Base-by-base conservation (phyloP, 2,888 invertebrate genomes). In the Ophion slaviceki region DNA sequence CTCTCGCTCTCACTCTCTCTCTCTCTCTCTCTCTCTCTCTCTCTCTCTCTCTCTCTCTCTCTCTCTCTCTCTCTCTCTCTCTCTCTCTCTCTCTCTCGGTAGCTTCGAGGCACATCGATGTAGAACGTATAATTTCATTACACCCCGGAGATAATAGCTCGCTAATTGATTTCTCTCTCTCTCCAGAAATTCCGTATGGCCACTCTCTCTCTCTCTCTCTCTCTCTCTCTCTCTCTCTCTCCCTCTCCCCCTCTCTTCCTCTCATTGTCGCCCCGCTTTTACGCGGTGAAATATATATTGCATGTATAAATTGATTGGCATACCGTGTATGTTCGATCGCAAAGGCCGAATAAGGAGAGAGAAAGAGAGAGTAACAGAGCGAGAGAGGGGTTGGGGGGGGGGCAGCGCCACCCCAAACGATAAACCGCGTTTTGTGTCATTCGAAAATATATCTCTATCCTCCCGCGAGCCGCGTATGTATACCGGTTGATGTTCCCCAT, bases 71-170 rank as follows among this genome's bases (percentile, higher is more conserved):
- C 40, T 14, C 6, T 62, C 28, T 62, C 62, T 14, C 32, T 64
- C 57, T 17, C 24, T 61, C 3, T 24, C 4, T 61, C 61, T 24
- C 24, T 7, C 20, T 32, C 47, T 53, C 59, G 32, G 64, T 80
- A 36, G 80, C 78, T 76, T 78, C 80, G 85, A 74, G 80, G 80
- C 80, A 74, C 83, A 80, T 86, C 80, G 77, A 86, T 80, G 87
- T 85, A 84, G 84, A 88, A 86, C 86, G 85, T 86, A 88, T 88
- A 88, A 88, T 88, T 88, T 88, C 87, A 88, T 88, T 88, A 83
- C 85, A 87, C 87, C 80, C 86, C 81, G 80, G 85, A 88, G 88
- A 88, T 88, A 87, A 88, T 88, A 86, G 86, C 86, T 81, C 87
- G 86, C 87, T 88, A 88, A 88, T 88, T 88, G 88, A 88, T 86